A percentile compares a stretch with the other conserved stretches of the same genome.
phyloP scores from a whole-genome alignment of 1,140 invertebrate species.

The Trypoxylus dichotomus region DNA sequence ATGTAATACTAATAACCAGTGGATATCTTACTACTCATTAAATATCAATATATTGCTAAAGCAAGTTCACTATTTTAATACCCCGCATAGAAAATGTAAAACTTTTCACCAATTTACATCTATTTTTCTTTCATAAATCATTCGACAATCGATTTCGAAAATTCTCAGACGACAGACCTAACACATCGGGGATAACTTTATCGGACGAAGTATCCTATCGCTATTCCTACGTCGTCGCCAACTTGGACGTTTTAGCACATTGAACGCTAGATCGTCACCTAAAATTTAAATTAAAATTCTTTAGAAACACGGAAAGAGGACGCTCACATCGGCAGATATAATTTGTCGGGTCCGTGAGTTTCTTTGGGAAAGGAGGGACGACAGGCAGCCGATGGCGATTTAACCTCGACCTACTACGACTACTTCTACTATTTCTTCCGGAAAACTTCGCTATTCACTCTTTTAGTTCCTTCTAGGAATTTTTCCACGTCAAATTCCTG shows the following conservation, averaged over 20 bases:
- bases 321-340: background rate
- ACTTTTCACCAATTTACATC: background rate
- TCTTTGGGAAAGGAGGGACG: background rate
- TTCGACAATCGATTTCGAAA: background rate
- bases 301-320: background rate
- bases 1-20: too few relatives aligned
- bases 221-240: background rate
- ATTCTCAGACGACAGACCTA: background rate
- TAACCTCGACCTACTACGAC: background rate
- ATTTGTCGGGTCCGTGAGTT: slow-evolving; percentile 2
- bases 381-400: background rate
- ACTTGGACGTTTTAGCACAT: background rate
- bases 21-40: too few relatives aligned
- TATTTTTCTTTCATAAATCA: background rate
- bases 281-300: slow-evolving; percentile 26
- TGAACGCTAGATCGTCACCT: slow-evolving; percentile 13
- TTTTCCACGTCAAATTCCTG: slow-evolving; percentile 13
- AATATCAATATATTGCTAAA: too few relatives aligned
- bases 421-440: background rate
- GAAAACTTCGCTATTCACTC: slow-evolving; percentile 1
- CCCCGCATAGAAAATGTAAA: background rate
- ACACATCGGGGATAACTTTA: background rate
- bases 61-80: too few relatives aligned
- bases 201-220: background rate
- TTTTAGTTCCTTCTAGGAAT: background rate